Conservation (phyloP, 2,888 invertebrate species). For the Isotomurus palustris region DNA sequence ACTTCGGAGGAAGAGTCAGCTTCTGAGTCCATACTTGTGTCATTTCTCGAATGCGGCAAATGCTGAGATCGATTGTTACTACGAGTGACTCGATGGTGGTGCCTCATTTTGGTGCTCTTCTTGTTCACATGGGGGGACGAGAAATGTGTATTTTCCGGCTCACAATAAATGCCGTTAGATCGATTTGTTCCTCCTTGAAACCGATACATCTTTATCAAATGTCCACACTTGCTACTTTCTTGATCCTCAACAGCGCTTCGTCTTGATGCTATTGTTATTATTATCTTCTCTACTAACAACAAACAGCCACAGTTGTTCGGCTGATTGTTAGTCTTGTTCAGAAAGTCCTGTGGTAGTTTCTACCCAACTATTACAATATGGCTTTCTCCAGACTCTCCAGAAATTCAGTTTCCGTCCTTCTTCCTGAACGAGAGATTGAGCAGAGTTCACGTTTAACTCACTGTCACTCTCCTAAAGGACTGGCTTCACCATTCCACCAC, state of each 20-base stretch:
- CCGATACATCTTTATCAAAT: slow-evolving; percentile 41
- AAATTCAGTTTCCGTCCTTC: too few species aligned
- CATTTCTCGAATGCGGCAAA: slow-evolving; percentile 36
- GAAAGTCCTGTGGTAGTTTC: too few species aligned
- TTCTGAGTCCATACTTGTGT: slow-evolving; percentile 39
- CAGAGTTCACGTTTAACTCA: too few species aligned
- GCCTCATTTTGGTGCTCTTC: slow-evolving; percentile 33
- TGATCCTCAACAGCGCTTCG: not conserved
- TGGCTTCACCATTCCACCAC: too few species aligned
- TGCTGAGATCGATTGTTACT: slow-evolving; percentile 35
- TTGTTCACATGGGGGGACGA: slow-evolving; percentile 29
- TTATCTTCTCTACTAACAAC: too few species aligned
- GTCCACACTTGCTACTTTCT: slow-evolving; percentile 10
- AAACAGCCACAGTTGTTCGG: too few species aligned
- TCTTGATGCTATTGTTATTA: too few species aligned
- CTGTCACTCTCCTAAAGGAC: too few species aligned
- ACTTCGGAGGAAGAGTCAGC: slow-evolving; percentile 46
- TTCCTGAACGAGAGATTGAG: too few species aligned
- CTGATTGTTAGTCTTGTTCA: too few species aligned
- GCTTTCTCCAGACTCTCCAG: too few species aligned
- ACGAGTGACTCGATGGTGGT: slow-evolving; percentile 28
- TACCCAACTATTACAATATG: too few species aligned
- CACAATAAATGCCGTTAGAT: slow-evolving; percentile 46
- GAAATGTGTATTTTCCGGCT: slow-evolving; percentile 45
- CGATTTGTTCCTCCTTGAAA: slow-evolving; percentile 44